Conservation (phyloP, 2,113 vertebrate species). For the Thryonomys swinderianus region DNA sequence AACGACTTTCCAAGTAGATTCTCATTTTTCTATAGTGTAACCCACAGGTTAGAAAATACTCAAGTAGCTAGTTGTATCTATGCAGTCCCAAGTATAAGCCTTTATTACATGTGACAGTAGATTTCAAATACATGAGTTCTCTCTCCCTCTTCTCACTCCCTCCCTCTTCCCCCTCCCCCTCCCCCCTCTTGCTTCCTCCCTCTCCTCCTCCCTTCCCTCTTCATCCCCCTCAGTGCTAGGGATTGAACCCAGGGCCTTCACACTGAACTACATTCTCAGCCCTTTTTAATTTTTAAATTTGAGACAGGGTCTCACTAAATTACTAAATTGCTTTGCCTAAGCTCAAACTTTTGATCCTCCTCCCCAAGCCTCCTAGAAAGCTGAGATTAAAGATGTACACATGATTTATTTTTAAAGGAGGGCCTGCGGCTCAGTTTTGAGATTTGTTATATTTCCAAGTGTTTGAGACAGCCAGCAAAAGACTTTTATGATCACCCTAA, state of each 20-base stretch:
- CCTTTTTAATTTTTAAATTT: neutral
- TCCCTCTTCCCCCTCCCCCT: neutral
- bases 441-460: conserved; percentile 20
- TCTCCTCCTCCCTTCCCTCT: no score
- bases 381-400: neutral
- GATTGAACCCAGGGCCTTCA: neutral
- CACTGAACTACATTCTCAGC: neutral
- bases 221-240: neutral
- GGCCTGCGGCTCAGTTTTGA: neutral
- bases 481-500: conserved; percentile 7
- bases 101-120: neutral
- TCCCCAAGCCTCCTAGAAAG: neutral
- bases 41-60: neutral
- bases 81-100: neutral
- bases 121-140: neutral
- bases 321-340: neutral
- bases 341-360: neutral
- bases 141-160: neutral
- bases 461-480: neutral
- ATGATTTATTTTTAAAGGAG: neutral
- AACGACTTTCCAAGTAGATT: neutral
- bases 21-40: neutral
- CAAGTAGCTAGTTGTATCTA: neutral
- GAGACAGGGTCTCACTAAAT: neutral
- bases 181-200: neutral